A percentile compares a stretch with the other conserved stretches of the same genome.
Evolutionary conservation across 2,888 invertebrate genomes (phyloP).

Genomic region (Troglohyphantes excavatus): DNA sequence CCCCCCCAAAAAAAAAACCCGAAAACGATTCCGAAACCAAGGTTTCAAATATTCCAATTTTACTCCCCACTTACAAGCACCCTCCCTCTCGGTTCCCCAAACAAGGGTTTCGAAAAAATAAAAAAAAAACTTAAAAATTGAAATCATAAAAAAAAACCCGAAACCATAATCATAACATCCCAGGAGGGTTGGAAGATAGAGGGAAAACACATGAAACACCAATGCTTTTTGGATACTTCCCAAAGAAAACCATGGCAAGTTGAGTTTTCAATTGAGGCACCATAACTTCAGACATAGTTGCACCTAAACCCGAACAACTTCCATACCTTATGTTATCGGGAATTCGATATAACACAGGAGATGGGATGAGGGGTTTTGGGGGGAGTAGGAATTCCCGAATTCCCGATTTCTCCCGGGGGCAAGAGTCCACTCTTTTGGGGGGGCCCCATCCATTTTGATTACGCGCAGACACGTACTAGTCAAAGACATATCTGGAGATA

Average conservation of each 20-base stretch:
- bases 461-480: conserved; percentile 65
- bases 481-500: conserved; percentile 67
- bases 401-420: conserved; percentile 50
- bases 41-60: conserved; percentile 36
- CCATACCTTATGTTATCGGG: conserved; percentile 24
- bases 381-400: neutral
- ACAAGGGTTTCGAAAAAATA: conserved; percentile 8
- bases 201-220: no score
- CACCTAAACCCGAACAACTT: conserved; percentile 22
- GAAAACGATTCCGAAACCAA: neutral
- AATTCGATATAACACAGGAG: conserved; percentile 15
- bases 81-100: neutral
- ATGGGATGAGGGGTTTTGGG: neutral
- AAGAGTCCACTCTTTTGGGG: conserved; percentile 47
- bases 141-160: conserved; percentile 5
- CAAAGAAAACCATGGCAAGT: neutral
- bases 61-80: neutral
- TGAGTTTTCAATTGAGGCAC: conserved; percentile 28
- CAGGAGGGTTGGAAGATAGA: neutral
- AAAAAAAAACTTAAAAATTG: conserved; percentile 6
- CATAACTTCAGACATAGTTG: conserved; percentile 38
- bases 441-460: conserved; percentile 73
- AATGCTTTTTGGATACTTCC: neutral
- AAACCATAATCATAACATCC: conserved; percentile 44
- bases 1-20: no score